Evolutionary conservation across 1,140 invertebrate species (phyloP).

Genomic region (Maconellicoccus hirsutus): DNA sequence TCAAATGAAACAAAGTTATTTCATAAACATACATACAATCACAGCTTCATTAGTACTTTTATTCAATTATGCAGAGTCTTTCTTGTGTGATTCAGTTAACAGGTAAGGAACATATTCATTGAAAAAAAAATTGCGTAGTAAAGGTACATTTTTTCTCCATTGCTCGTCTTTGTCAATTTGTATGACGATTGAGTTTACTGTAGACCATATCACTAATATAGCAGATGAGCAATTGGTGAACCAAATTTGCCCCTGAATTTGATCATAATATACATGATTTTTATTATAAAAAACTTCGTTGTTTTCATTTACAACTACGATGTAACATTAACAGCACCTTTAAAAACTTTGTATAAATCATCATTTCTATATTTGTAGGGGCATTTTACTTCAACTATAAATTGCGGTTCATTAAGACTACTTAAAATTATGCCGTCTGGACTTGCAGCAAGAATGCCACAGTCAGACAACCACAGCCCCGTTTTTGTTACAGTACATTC

Average conservation of each 20-base stretch:
- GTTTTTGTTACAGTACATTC: neutral
- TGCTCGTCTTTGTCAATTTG: neutral
- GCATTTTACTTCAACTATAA: slow-evolving; percentile 12
- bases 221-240: neutral
- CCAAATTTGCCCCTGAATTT: slow-evolving; percentile 22
- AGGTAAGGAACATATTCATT: neutral
- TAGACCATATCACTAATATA: neutral
- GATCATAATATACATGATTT: slow-evolving; percentile 15
- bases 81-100: too few species aligned
- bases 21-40: too few species aligned
- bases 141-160: neutral
- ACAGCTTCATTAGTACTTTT: too few species aligned
- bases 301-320: neutral
- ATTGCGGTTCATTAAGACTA: neutral
- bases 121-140: neutral
- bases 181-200: neutral
- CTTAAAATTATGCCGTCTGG: too few species aligned
- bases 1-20: too few species aligned
- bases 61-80: too few species aligned
- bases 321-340: slow-evolving; percentile 9
- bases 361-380: slow-evolving; percentile 1
- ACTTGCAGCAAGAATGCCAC: slow-evolving; percentile 16
- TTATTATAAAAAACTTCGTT: neutral
- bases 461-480: neutral
- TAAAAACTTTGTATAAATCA: neutral